A percentile compares a stretch with the other conserved stretches of the same genome.
phyloP scores from a whole-genome alignment of 2,888 invertebrate species.

The Gymnosoma rotundatum region DNA sequence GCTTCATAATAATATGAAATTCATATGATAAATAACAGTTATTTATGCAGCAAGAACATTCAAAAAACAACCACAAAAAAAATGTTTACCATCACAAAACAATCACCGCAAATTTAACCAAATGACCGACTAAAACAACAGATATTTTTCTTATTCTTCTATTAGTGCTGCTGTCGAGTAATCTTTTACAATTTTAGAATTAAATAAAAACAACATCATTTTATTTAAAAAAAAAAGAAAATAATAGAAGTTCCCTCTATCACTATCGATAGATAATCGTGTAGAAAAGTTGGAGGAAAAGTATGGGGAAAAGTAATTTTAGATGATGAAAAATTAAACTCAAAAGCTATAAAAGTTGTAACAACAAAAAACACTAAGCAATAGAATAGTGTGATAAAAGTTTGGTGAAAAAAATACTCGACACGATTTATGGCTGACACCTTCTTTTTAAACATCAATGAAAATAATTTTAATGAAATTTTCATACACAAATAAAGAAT shows the following conservation, averaged over 20 bases:
- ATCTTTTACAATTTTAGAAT: conserved; percentile 49
- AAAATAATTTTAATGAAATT: conserved; percentile 56
- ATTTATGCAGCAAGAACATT: conserved; percentile 44
- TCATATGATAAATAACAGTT: no score
- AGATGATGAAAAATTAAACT: conserved; percentile 49
- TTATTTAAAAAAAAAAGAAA: background rate
- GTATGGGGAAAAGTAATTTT: conserved; percentile 21
- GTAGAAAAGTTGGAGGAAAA: background rate
- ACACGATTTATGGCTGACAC: conserved; percentile 73
- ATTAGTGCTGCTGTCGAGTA: conserved; percentile 27
- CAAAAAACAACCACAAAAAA: conserved; percentile 40
- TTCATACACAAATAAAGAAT: conserved; percentile 22
- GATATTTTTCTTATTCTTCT: conserved; percentile 4
- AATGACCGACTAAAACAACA: conserved; percentile 68
- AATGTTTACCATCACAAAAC: conserved; percentile 42
- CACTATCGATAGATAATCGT: conserved; percentile 22
- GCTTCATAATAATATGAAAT: conserved; percentile 58
- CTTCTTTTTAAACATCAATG: conserved; percentile 65
- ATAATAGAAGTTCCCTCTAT: conserved; percentile 22
- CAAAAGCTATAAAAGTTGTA: background rate
- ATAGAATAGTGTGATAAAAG: background rate
- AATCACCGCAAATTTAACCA: conserved; percentile 67
- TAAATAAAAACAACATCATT: conserved; percentile 8
- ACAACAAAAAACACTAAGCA: background rate
- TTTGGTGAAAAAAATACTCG: conserved; percentile 44